phyloP scores from a whole-genome alignment of 2,888 invertebrate species.

The Drosophila eohydei region DNA sequence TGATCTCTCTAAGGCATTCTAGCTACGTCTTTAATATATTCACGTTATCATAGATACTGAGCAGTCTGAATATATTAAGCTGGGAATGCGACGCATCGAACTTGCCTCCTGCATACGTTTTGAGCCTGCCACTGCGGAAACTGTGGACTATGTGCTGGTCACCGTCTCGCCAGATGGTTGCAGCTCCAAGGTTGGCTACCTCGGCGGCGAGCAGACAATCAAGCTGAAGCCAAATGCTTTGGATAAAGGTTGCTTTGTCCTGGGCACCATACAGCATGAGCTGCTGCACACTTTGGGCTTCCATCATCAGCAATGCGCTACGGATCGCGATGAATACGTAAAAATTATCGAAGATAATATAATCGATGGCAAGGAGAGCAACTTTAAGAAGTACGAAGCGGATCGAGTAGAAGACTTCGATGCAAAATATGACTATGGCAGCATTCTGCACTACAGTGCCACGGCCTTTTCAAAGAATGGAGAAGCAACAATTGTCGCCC shows the following conservation, averaged over 20 bases:
- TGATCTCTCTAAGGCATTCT: neutral
- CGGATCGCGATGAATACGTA: constrained; percentile 89
- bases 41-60: constrained; percentile 68
- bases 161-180: constrained; percentile 86
- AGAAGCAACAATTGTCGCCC: constrained; percentile 88
- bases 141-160: constrained; percentile 57
- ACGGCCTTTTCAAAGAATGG: constrained; percentile 90
- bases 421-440: constrained; percentile 90
- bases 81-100: constrained; percentile 90
- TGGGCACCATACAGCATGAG: constrained; percentile 90
- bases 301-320: constrained; percentile 91
- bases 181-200: constrained; percentile 90
- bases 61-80: constrained; percentile 87
- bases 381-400: constrained; percentile 88
- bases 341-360: constrained; percentile 85
- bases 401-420: constrained; percentile 87
- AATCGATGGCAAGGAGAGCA: constrained; percentile 87
- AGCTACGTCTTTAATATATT: neutral
- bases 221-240: constrained; percentile 63
- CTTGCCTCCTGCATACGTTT: constrained; percentile 90
- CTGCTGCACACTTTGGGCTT: constrained; percentile 91
- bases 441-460: constrained; percentile 91
- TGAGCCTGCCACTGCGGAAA: constrained; percentile 86
- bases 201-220: constrained; percentile 82
- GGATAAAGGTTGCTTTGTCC: constrained; percentile 76